Evolutionary conservation across 2,888 invertebrate genomes (phyloP), one percentile per base, ranked within the genome.

Genomic region (Andrena bicolor): DNA sequence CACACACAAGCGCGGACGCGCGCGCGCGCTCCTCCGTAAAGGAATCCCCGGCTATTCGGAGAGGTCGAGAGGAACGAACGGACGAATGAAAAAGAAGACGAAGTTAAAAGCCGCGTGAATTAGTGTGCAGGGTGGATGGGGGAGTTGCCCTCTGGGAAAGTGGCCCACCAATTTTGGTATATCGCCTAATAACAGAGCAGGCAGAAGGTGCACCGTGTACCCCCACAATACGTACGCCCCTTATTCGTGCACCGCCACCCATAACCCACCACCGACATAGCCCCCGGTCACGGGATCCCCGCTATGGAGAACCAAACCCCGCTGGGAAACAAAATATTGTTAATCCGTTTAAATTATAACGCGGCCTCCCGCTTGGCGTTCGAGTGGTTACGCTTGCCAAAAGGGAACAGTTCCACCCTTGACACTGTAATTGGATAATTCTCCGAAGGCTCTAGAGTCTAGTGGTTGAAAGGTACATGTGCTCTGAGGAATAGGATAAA

Each of bases 141-240:
- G 80, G 83, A 85, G 83, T 86, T 89, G 88, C 90, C 88, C 87
- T 84, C 82, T 85, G 82, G 88, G 84, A 85, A 84, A 88, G 91
- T 91, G 88, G 90, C 90, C 90, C 91, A 83, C 90, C 92, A 92
- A 93, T 93, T 93, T 93, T 92, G 90, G 91, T 90, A 90, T 91
- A 93, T 93, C 91, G 92, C 90, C 92, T 93, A 93, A 93, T 93
- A 93, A 93, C 92, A 93, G 92, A 91, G 84, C 76, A 88, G 87
- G 75, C 66, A 41, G 78, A 81, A 80, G 76, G 84, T 81, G 80
- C 84, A 84, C 87, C 80, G 74, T 74, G 85, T 88, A 82, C 80
- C 85, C 77, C 82, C 75, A 77, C 65, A 80, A 78, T 80, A 80
- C 80, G 68, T 86, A 84, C 81, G 82, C 76, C 77, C 82, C 77